Evolutionary conservation across 2,797 vertebrate species (phyloP).

Genomic region (Tenualosa ilisha): DNA sequence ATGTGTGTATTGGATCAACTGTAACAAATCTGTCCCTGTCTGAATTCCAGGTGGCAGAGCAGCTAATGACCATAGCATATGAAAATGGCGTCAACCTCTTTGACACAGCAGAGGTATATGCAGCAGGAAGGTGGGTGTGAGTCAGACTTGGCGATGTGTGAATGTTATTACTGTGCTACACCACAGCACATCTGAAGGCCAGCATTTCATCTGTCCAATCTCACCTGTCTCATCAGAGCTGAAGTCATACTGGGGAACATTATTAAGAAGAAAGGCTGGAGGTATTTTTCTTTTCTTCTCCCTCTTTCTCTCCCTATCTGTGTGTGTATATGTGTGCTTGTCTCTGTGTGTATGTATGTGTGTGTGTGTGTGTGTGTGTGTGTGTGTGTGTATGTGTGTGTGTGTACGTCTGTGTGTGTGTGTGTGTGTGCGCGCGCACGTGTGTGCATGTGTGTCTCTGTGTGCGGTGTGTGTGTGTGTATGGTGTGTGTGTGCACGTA

Average conservation of each 20-base stretch:
- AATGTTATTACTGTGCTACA: background rate
- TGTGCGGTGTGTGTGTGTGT: background rate
- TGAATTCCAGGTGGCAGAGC: slow-evolving; percentile 67
- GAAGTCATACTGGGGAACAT: slow-evolving; percentile 18
- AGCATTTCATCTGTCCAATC: background rate
- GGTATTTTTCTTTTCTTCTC: background rate
- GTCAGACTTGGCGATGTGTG: background rate
- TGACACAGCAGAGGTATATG: slow-evolving; percentile 83
- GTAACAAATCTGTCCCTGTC: background rate
- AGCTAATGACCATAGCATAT: slow-evolving; percentile 91
- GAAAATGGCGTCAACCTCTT: slow-evolving; percentile 92
- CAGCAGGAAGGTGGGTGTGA: slow-evolving; percentile 70
- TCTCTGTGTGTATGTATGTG: background rate
- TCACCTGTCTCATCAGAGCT: background rate
- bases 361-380: no score
- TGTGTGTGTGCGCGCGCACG: slow-evolving; percentile 6
- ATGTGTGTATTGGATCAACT: background rate
- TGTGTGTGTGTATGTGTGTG: background rate
- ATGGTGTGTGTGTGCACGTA: background rate
- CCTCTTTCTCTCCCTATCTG: background rate
- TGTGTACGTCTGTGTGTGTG: background rate
- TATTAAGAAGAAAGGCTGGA: slow-evolving; percentile 22
- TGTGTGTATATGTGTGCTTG: background rate
- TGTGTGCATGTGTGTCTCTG: background rate
- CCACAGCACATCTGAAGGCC: background rate